Evolutionary conservation across 1,140 invertebrate species (phyloP), one percentile per base, ranked within the genome.

Genomic region (Temnothorax curvispinosus): DNA sequence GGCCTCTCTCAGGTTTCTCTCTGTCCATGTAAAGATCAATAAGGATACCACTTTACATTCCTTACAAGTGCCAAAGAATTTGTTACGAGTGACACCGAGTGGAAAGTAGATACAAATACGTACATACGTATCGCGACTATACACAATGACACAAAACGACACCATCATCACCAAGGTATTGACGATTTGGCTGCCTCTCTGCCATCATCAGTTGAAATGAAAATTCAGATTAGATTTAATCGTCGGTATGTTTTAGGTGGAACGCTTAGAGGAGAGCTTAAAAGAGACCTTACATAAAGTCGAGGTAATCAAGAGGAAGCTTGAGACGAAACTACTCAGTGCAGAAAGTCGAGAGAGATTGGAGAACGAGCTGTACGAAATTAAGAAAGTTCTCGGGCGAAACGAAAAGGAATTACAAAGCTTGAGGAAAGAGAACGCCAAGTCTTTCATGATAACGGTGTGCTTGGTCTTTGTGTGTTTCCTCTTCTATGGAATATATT

Each of bases 381-480:
- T 94, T 1, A 94, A 94, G 60, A 47, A 90, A 9, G 81, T 93
- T n/a, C 86, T 95, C 27, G 89, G 89, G 64, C 90, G 76, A 44
- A 95, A 94, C 52, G 91, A 95, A 89, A 74, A 94, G 54, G 86
- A 87, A 74, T 81, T 95, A 52, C 47, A 89, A 35, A 80, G 52
- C 5, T 80, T 95, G 9, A 87, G 92, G n/a, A 92, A 89, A 44
- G 89, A 94, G 64, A 95, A 95, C 80, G 93, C 92, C 27, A 92
- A 92, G 84, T 92, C 92, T 4, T 95, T 93, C 64, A 94, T 95
- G 89, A 50, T 94, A 62, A 88, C 93, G 27, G 92, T 87, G n/a
- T 91, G 91, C 81, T 35, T 95, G 8, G 67, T 93, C 47, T 95
- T 95, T 50, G 21, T 88, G 11, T 92, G 91, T 77, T 95, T 94